Conservation (phyloP, 2,888 invertebrate species). For the Pardosa pseudoannulata region DNA sequence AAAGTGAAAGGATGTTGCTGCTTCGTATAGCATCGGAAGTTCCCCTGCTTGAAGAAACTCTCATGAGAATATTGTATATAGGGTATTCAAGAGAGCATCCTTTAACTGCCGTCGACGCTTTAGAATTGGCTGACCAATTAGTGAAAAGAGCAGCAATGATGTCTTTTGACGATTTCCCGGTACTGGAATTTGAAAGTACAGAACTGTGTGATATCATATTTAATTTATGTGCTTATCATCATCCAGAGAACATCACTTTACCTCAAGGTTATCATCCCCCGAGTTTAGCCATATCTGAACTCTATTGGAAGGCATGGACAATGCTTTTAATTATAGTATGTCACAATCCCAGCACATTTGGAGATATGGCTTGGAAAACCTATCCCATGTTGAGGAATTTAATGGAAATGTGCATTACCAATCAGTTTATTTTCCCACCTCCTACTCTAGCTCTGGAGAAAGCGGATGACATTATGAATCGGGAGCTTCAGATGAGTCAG, state of each 20-base stretch:
- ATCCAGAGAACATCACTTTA: constrained; percentile 93
- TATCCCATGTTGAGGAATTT: constrained; percentile 93
- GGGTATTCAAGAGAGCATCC: constrained; percentile 85
- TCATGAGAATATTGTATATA: constrained; percentile 88
- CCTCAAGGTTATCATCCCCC: constrained; percentile 92
- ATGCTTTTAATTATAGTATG: constrained; percentile 91
- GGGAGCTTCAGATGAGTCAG: constrained; percentile 80
- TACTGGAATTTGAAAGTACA: constrained; percentile 77
- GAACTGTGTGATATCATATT: constrained; percentile 93
- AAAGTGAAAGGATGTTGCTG: constrained; percentile 85
- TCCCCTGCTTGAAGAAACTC: constrained; percentile 89
- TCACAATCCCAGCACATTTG: constrained; percentile 93
- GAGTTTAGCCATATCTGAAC: constrained; percentile 90
- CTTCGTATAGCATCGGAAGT: constrained; percentile 91
- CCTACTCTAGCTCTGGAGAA: constrained; percentile 82
- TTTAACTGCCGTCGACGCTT: constrained; percentile 87
- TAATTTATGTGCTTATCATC: constrained; percentile 92
- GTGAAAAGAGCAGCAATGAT: constrained; percentile 90
- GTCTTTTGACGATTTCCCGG: constrained; percentile 75
- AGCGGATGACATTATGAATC: constrained; percentile 82
- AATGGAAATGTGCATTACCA: constrained; percentile 97
- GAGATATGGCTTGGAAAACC: constrained; percentile 87
- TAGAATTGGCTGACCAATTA: constrained; percentile 90
- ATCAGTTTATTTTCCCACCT: constrained; percentile 85
- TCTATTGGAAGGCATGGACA: constrained; percentile 97